Percentiles rank a stretch among this genome's conserved stretches.
Conservation (phyloP, 2,888 invertebrate species). For the Tenthredo notha region DNA sequence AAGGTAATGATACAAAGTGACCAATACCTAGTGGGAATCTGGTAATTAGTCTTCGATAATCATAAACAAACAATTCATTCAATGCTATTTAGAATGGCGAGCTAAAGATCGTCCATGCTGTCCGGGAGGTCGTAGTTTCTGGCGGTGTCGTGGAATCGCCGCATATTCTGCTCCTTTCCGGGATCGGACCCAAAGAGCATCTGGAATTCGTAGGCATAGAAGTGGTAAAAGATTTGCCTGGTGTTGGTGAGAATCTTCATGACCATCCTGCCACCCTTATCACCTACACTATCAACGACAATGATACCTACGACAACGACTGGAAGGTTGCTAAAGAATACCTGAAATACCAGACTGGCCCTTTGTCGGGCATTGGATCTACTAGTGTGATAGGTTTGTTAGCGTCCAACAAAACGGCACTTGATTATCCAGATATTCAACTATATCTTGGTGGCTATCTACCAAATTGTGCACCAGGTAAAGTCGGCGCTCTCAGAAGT, state of each 20-base stretch:
- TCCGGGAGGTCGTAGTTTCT: conserved; percentile 80
- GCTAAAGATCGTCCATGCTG: conserved; percentile 59
- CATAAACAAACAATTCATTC: too few relatives aligned
- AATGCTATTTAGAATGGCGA: too few relatives aligned
- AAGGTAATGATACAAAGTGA: not conserved
- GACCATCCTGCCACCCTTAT: conserved; percentile 84
- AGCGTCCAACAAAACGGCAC: conserved; percentile 82
- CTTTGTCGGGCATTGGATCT: conserved; percentile 82
- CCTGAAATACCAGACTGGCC: conserved; percentile 82
- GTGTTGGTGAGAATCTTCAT: conserved; percentile 85
- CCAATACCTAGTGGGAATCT: not conserved
- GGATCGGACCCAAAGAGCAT: conserved; percentile 83
- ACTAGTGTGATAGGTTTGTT: conserved; percentile 79
- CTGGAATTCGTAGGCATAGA: conserved; percentile 81
- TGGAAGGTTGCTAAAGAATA: conserved; percentile 84
- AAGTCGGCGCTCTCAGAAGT: conserved; percentile 74
- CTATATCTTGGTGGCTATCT: conserved; percentile 84
- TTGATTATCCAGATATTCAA: conserved; percentile 84
- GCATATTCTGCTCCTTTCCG: conserved; percentile 84
- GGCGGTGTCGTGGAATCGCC: conserved; percentile 85
- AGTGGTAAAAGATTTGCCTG: conserved; percentile 82
- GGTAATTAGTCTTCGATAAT: not conserved
- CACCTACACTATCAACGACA: conserved; percentile 80
- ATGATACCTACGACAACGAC: conserved; percentile 80
- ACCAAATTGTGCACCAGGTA: conserved; percentile 82